These are phyloP conservation scores for Pelagia noctiluca DNA, from an alignment of 30 jellyfish, hydroid and myxozoan species.

Conservation along the genomic window DNA sequence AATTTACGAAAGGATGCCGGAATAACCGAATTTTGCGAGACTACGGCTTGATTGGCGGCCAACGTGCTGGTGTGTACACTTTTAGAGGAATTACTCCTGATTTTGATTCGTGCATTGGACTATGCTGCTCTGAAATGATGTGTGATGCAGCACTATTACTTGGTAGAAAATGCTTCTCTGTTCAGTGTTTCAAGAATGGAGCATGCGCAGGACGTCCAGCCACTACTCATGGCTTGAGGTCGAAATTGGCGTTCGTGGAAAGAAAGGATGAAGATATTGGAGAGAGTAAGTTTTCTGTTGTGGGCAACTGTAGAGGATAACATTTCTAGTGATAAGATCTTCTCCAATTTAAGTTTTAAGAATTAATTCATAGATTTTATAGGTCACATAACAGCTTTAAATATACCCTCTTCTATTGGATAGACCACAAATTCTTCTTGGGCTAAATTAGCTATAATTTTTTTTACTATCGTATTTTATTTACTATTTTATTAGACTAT, in stretches of 20 bases:
- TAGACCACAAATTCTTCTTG: too few species aligned
- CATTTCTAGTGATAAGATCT: too few species aligned
- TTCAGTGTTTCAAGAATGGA: slow-evolving; percentile 93
- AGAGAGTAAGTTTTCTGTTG: slow-evolving; percentile 83
- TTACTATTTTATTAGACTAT: too few species aligned
- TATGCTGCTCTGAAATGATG: slow-evolving; percentile 94
- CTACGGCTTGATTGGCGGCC: slow-evolving; percentile 93
- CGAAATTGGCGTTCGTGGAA: slow-evolving; percentile 87
- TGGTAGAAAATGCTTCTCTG: slow-evolving; percentile 95
- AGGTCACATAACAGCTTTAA: too few species aligned
- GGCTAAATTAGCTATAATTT: neutral
- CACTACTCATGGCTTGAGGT: slow-evolving; percentile 77
- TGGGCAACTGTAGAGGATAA: too few species aligned
- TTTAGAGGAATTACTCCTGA: slow-evolving; percentile 94
- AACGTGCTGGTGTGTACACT: slow-evolving; percentile 95
- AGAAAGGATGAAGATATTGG: slow-evolving; percentile 88
- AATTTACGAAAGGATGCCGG: slow-evolving; percentile 79
- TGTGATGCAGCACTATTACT: slow-evolving; percentile 98
- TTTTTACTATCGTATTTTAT: too few species aligned
- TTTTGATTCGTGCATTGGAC: slow-evolving; percentile 84
- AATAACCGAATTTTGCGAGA: slow-evolving; percentile 69
- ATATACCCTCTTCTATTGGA: too few species aligned
- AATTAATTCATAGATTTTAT: too few species aligned
- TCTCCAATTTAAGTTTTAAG: too few species aligned
- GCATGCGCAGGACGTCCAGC: slow-evolving; percentile 94